phyloP scores from a whole-genome alignment of 2,797 vertebrate species.

The Xiphophorus birchmanni region DNA sequence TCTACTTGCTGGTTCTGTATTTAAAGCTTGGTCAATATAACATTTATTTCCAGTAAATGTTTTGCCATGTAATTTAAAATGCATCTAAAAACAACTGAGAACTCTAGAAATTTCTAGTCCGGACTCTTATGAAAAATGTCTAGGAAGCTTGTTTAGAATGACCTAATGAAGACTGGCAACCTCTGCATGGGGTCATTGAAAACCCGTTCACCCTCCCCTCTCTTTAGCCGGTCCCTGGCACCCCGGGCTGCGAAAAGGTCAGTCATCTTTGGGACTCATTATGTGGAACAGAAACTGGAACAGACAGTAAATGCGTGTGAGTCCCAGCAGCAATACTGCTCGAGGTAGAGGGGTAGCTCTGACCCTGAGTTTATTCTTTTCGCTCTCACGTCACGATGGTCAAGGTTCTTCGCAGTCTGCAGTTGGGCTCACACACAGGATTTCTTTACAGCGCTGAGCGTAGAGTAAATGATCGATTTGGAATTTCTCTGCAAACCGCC shows the following conservation, averaged over 20 bases:
- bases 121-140: background rate
- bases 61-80: background rate
- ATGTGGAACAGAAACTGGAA: conserved; percentile 61
- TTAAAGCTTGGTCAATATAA: background rate
- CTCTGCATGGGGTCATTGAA: conserved; percentile 51
- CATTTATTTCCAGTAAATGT: background rate
- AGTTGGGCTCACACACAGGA: conserved; percentile 12
- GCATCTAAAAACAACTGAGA: background rate
- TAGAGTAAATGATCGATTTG: conserved; percentile 48
- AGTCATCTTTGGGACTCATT: conserved; percentile 78
- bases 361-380: conserved; percentile 39
- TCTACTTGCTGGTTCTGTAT: background rate
- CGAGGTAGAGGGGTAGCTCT: conserved; percentile 32
- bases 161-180: conserved; percentile 58
- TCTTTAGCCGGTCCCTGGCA: conserved; percentile 36
- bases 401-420: conserved; percentile 17
- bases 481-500: conserved; percentile 7
- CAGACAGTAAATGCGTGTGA: conserved; percentile 50
- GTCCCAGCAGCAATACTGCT: conserved; percentile 31
- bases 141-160: conserved; percentile 32
- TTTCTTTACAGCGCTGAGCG: conserved; percentile 7
- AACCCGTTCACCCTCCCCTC: conserved; percentile 23
- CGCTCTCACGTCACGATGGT: conserved; percentile 27
- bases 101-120: background rate
- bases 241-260: conserved; percentile 77